These are phyloP conservation scores for Metalampra italica DNA, from an alignment of 2,888 invertebrate species.

Conservation along the genomic window DNA sequence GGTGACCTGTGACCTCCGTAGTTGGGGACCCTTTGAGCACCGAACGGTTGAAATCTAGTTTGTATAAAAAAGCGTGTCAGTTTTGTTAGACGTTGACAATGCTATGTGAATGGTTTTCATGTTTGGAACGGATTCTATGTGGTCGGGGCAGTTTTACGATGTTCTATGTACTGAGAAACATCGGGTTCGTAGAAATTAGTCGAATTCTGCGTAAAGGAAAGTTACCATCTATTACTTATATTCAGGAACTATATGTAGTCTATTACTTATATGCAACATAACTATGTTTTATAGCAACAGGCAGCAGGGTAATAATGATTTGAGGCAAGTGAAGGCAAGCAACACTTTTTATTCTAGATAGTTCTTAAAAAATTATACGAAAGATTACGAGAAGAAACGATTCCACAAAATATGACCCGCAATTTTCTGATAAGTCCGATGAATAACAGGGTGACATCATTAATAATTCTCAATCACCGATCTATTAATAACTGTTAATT, in stretches of 20 bases:
- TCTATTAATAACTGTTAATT: slow-evolving; percentile 52
- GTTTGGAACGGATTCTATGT: slow-evolving; percentile 52
- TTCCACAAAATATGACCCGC: neutral
- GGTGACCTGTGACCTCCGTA: slow-evolving; percentile 64
- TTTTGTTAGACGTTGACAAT: slow-evolving; percentile 42
- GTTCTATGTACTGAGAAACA: neutral
- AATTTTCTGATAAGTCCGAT: slow-evolving; percentile 6
- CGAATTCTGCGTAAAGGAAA: too few species aligned
- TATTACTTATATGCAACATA: too few species aligned
- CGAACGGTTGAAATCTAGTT: slow-evolving; percentile 68
- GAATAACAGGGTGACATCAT: slow-evolving; percentile 33
- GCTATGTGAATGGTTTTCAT: slow-evolving; percentile 35
- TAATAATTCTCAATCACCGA: slow-evolving; percentile 45
- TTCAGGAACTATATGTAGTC: too few species aligned
- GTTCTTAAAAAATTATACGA: slow-evolving; percentile 1
- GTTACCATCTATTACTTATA: too few species aligned
- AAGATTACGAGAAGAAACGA: neutral
- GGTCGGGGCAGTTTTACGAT: slow-evolving; percentile 38
- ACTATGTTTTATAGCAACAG: too few species aligned
- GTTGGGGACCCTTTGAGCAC: slow-evolving; percentile 49
- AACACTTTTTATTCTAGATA: neutral
- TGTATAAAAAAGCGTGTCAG: slow-evolving; percentile 67
- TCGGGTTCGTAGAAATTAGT: neutral
- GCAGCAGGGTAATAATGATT: too few species aligned
- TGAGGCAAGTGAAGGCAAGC: slow-evolving; percentile 1